Evolutionary conservation across 2,797 vertebrate genomes (phyloP), one percentile per base, ranked within the genome.

Genomic region (Hoplostethus atlanticus): DNA sequence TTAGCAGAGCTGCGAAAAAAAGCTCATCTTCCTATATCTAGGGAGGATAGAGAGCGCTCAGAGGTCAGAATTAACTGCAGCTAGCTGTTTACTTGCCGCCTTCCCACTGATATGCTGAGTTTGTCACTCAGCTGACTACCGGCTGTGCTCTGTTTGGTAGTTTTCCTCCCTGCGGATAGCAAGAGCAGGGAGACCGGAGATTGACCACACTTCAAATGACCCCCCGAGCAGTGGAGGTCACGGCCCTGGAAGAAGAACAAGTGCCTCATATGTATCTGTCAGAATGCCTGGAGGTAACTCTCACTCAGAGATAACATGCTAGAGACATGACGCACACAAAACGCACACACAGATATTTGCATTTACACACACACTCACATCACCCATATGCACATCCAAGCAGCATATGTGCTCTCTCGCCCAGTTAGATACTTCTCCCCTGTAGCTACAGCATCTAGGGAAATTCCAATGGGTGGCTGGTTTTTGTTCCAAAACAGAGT

Each of bases 61-160:
- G 73, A 78, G 79, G 85, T 87, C 86, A 83, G 30, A 86, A 62
- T 85, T 36, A 76, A 77, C 68, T 73, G 44, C 56, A 77, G 64
- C 34, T 76, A 28, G 44, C 50, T 68, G 60, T 77, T 81, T 63
- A 60, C 52, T 42, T 42, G 34, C 42, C 12, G 2, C 12, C 44
- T 47, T 7, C 30, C 44, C 25, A 47, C 36, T 84, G 68, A 75
- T 69, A 44, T 73, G 72, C 74, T 79, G 71, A 72, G 68, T 77
- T 74, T 77, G 75, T 77, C 69, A 57, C 75, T 84, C 65, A 68
- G 72, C 46, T 79, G 71, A 84, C 50, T 83, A 62, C 64, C 17
- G 12, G 46, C 73, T 28, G 69, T 80, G 66, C 76, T 61, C 57
- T 66, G 64, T 81, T 85, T 73, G 50, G 70, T 67, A 56, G 59